These are phyloP conservation scores for Leuciscus waleckii DNA, from an alignment of 2,797 vertebrate genomes.

Conservation along the genomic window DNA sequence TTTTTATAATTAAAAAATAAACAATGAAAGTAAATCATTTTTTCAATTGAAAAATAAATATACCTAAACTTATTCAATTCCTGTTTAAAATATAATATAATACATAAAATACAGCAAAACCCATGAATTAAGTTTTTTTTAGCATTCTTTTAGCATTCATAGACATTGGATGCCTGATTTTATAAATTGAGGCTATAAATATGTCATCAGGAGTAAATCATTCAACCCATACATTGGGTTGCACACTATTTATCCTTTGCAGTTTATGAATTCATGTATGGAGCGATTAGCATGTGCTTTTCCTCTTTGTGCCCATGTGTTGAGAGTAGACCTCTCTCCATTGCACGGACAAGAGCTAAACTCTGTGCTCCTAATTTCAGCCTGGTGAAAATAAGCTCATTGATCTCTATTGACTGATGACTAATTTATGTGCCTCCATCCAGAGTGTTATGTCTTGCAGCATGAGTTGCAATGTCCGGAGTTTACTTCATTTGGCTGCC, in stretches of 20 bases:
- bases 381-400: slow-evolving; percentile 47
- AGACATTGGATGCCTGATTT: background rate
- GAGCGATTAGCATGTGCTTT: background rate
- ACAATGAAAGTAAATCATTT: background rate
- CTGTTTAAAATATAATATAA: background rate
- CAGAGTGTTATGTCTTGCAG: slow-evolving; percentile 34
- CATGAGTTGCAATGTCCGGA: slow-evolving; percentile 33
- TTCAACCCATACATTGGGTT: background rate
- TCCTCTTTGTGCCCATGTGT: background rate
- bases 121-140: background rate
- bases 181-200: background rate
- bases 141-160: background rate
- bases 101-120: background rate
- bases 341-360: slow-evolving; percentile 8
- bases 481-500: slow-evolving; percentile 31
- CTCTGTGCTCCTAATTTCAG: slow-evolving; percentile 32
- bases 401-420: slow-evolving; percentile 56
- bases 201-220: background rate
- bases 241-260: background rate
- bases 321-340: background rate
- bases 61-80: background rate
- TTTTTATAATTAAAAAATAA: background rate
- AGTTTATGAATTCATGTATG: slow-evolving; percentile 12
- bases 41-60: background rate
- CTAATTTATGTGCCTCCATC: slow-evolving; percentile 63